Evolutionary conservation across 2,797 vertebrate species (phyloP).

Genomic region (Gymnothorax reevesii): DNA sequence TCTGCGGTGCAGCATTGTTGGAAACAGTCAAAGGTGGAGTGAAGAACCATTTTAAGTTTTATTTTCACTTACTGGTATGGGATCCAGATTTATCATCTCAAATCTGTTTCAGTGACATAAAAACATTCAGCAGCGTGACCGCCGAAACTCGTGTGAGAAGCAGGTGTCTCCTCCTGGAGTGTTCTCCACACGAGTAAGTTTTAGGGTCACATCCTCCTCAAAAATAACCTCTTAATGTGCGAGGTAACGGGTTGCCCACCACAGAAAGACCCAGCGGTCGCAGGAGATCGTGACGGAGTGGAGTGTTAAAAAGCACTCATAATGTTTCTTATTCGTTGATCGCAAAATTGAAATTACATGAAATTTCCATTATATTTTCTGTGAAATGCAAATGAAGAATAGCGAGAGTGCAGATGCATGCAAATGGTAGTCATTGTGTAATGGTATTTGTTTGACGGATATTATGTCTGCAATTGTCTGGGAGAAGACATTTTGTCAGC

Average conservation of each 20-base stretch:
- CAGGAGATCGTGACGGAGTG: slow-evolving; percentile 47
- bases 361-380: slow-evolving; percentile 67
- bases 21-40: slow-evolving; percentile 49
- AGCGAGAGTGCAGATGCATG: slow-evolving; percentile 59
- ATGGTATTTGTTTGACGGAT: slow-evolving; percentile 77
- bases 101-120: slow-evolving; percentile 70
- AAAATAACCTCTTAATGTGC: slow-evolving; percentile 64
- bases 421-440: slow-evolving; percentile 72
- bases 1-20: slow-evolving; percentile 46
- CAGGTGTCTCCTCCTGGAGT: slow-evolving; percentile 34
- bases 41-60: slow-evolving; percentile 16
- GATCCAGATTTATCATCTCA: slow-evolving; percentile 56
- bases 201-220: slow-evolving; percentile 50
- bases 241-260: slow-evolving; percentile 55
- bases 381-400: slow-evolving; percentile 64
- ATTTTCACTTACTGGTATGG: slow-evolving; percentile 58
- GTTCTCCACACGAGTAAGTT: slow-evolving; percentile 50
- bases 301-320: slow-evolving; percentile 51
- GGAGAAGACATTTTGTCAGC: slow-evolving; percentile 79
- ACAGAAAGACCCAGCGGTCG: slow-evolving; percentile 53
- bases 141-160: slow-evolving; percentile 1
- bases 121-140: slow-evolving; percentile 24
- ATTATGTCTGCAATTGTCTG: slow-evolving; percentile 82
- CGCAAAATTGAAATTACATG: slow-evolving; percentile 58
- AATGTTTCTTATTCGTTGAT: slow-evolving; percentile 44